phyloP scores from a whole-genome alignment of 2,888 invertebrate genomes.

The Stenolophus ochropezus region DNA sequence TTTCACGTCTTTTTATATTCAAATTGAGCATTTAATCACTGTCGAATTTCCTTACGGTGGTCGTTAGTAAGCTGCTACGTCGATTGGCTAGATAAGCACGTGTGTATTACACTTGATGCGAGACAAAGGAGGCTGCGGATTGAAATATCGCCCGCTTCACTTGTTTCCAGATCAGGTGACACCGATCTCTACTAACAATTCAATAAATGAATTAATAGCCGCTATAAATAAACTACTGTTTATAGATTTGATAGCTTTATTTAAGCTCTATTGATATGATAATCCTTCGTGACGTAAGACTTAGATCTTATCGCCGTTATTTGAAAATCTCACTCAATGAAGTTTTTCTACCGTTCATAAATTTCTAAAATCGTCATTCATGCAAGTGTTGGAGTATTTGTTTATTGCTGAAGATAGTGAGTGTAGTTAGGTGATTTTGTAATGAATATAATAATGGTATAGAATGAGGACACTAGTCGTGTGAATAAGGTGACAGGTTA shows the following conservation, averaged over 20 bases:
- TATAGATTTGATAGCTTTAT: conserved; percentile 38
- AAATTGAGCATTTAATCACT: conserved; percentile 47
- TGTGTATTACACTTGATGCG: conserved; percentile 38
- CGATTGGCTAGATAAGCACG: conserved; percentile 41
- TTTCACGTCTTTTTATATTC: conserved; percentile 49
- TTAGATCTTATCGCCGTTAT: conserved; percentile 10
- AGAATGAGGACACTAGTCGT: background rate
- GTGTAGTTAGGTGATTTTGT: background rate
- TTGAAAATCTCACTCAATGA: background rate
- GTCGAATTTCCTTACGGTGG: conserved; percentile 14
- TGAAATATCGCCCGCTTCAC: conserved; percentile 31
- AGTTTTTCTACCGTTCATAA: conserved; percentile 1
- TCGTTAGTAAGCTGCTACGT: conserved; percentile 26
- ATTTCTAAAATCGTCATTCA: conserved; percentile 3
- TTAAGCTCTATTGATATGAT: conserved; percentile 17
- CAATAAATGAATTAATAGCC: conserved; percentile 30
- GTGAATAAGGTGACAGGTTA: background rate
- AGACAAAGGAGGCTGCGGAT: conserved; percentile 25
- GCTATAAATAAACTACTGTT: conserved; percentile 31
- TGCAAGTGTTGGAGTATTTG: background rate
- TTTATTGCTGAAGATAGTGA: background rate
- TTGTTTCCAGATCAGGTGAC: conserved; percentile 16
- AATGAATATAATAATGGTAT: background rate
- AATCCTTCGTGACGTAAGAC: background rate
- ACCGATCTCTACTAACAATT: conserved; percentile 34